Base-by-base conservation (phyloP, 2,113 vertebrate species). In the Lethenteron reissneri region DNA sequence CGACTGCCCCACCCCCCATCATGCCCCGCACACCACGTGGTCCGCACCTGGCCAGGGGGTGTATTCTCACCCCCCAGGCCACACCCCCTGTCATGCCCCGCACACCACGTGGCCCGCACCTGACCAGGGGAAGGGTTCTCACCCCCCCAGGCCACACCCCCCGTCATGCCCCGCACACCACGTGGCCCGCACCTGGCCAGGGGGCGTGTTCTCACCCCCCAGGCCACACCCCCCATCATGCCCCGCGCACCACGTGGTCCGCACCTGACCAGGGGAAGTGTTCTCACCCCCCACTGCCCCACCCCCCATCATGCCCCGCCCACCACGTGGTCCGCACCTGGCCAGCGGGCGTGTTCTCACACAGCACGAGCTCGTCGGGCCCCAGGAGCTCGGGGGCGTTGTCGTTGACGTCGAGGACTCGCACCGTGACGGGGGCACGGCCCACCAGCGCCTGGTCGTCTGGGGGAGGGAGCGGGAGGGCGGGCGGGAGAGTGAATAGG, bases 391-490 rank as follows among this genome's bases (percentile, higher is more conserved):
- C 86, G 0, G 89, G 89, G 3, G 86, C 81, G 6, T 90, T 91
- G 81, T 92, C 89, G 12, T 92, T 92, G 72, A 88, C 77, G 73
- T 92, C 89, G 73, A 92, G 77, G 1, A 84, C 88, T 76, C 87
- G 85, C 75, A 92, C 76, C 70, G 84, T 80, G 71, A 89, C 83
- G 72, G 84, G 78, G 60, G 85, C 85, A 3, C 81, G 83, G 77
- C 87, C 87, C 72, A 83, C 83, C 76, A 87, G 86, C 72, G 83
- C 83, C 60, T 87, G 87, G 77, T 86, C 90, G 78, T 91, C 89
- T 92, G 82, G 76, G 74, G 70, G n/a, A 75, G 25, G 25, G 25
- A 4, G 25, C 25, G 3, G 25, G 1, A 4, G 25, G 4, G 25
- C 2, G 19, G 2, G 25, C 1, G 25, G 25, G 25, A 25, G 25